Evolutionary conservation across 2,888 invertebrate genomes (phyloP).

Genomic region (Tholera decimalis): DNA sequence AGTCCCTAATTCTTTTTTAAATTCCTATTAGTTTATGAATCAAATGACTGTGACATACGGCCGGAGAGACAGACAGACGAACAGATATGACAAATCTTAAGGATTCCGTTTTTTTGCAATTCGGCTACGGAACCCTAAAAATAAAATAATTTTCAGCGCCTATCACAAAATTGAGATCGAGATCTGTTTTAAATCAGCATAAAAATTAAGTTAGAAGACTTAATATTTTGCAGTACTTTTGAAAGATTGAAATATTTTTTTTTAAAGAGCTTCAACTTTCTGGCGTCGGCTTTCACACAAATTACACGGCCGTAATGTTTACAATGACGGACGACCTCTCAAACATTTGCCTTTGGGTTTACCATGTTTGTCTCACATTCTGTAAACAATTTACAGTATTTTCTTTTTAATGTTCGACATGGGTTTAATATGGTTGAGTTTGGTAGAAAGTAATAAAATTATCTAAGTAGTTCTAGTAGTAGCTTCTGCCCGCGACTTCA

Average conservation of each 20-base stretch:
- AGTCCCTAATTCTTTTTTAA: too few species aligned
- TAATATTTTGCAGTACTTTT: slow-evolving; percentile 5
- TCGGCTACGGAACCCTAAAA: too few species aligned
- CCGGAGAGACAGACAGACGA: too few species aligned
- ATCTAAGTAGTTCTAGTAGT: not conserved
- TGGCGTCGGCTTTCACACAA: slow-evolving; percentile 39
- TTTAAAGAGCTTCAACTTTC: slow-evolving; percentile 45
- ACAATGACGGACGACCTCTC: slow-evolving; percentile 46
- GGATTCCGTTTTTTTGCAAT: too few species aligned
- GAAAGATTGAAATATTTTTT: slow-evolving; percentile 36
- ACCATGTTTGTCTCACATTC: slow-evolving; percentile 43
- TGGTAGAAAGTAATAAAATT: not conserved
- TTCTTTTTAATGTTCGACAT: slow-evolving; percentile 1
- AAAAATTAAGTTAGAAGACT: slow-evolving; percentile 5
- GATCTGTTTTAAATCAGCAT: not conserved
- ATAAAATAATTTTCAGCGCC: too few species aligned
- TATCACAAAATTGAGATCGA: not conserved
- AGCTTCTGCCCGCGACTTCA: too few species aligned
- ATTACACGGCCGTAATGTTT: slow-evolving; percentile 53
- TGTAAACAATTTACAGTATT: slow-evolving; percentile 32
- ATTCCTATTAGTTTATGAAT: too few species aligned
- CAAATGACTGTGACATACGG: too few species aligned
- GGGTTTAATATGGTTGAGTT: not conserved
- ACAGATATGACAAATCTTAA: too few species aligned
- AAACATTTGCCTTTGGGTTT: slow-evolving; percentile 53